Base-by-base conservation (phyloP, 2,888 invertebrate species). In the Lepidocyrtinus sp. region DNA sequence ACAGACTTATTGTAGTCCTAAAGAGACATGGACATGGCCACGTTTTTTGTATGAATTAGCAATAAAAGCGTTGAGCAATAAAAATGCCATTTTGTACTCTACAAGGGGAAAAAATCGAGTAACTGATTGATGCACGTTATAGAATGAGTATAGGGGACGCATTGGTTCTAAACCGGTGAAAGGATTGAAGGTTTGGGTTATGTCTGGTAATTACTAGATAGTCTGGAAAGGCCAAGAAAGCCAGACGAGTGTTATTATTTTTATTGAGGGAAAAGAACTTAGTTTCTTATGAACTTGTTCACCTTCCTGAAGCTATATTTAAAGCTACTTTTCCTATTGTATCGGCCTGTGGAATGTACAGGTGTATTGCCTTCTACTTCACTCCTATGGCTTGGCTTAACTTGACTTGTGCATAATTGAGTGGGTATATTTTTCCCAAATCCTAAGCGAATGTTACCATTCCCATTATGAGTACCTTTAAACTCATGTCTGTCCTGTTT, bases 191-290 rank as follows among this genome's bases (percentile, higher is more conserved):
- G 36, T 50, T 64, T 70, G 71, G 50, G 71, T 72, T 72, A 17
- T 2, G 46, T 77, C 77, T 67, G 55, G 77, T 77, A 67, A 71
- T 72, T 72, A 55, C 77, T 65, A 72, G 77, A 72, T 26, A 59
- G 71, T 77, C 77, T 65, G 77, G 77, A 72, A 77, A 77, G 26
- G 46, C 77, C 77, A 77, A 59, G 62, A 70, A 70, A 61, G 36
- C 36, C 70, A 70, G 61, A 70, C 70, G 36, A 36, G 36, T 36
- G 12, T 36, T 36, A 36, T 36, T 36, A 36, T 36, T 36, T n/a
- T n/a, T n/a, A n/a, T n/a, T n/a, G n/a, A 36, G 36, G 12, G 36
- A 5, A 36, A 36, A 36, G 36, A 36, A 36, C 36, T 5, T 36
- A 36, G 36, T 7, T 36, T 5, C 36, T 36, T 36, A 36, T 12